A percentile compares a stretch with the other conserved stretches of the same genome.
Conservation (phyloP, 2,797 vertebrate genomes). For the Lacerta bilineata region DNA sequence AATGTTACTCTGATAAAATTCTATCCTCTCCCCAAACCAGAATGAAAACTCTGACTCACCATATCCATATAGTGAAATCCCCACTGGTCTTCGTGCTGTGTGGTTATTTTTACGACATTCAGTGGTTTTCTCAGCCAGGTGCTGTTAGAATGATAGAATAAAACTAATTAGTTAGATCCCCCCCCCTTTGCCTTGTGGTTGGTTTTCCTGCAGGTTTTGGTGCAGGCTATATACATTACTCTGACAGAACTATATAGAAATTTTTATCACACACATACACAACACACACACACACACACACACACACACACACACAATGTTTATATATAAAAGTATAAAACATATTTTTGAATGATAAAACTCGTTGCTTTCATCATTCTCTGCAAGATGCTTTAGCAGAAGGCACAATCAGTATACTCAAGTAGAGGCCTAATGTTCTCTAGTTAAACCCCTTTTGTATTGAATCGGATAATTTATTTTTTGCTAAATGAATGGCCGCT, state of each 20-base stretch:
- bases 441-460: slow-evolving; percentile 70
- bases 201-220: neutral
- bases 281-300: neutral
- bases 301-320: slow-evolving; percentile 42
- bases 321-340: neutral
- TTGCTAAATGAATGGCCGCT: slow-evolving; percentile 57
- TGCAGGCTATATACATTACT: slow-evolving; percentile 26
- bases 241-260: slow-evolving; percentile 19
- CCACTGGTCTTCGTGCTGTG: neutral
- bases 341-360: slow-evolving; percentile 46
- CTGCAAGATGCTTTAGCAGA: slow-evolving; percentile 69
- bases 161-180: slow-evolving; percentile 65
- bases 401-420: slow-evolving; percentile 70
- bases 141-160: slow-evolving; percentile 47
- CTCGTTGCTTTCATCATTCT: slow-evolving; percentile 54
- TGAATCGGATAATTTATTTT: slow-evolving; percentile 68
- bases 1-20: slow-evolving; percentile 36
- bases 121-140: slow-evolving; percentile 65
- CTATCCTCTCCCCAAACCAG: neutral
- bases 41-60: neutral
- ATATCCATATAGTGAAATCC: slow-evolving; percentile 2
- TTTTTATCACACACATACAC: slow-evolving; percentile 41
- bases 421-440: slow-evolving; percentile 70
- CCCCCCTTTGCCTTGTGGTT: no score
- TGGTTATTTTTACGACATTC: slow-evolving; percentile 57